A percentile compares a stretch with the other conserved stretches of the same genome.
Conservation (phyloP, 2,888 invertebrate genomes). For the Diarsia rubi region DNA sequence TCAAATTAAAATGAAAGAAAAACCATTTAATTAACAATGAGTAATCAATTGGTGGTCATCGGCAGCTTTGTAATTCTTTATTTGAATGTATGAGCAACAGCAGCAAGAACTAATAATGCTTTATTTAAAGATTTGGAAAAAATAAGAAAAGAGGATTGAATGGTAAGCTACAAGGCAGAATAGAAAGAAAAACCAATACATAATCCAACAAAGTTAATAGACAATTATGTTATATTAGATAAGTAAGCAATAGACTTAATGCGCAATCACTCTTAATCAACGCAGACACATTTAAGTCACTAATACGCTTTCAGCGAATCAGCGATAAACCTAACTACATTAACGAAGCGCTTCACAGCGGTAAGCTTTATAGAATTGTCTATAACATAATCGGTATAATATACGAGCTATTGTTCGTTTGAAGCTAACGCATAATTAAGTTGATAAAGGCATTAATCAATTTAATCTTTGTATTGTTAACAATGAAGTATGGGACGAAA, state of each 20-base stretch:
- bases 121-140: neutral
- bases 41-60: conserved; percentile 39
- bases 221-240: too few species aligned
- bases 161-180: too few species aligned
- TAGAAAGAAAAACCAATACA: too few species aligned
- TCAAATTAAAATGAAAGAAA: conserved; percentile 30
- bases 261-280: conserved; percentile 14
- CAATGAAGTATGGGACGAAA: conserved; percentile 14
- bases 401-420: conserved; percentile 53
- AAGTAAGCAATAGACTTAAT: neutral
- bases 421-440: conserved; percentile 30
- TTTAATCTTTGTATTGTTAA: conserved; percentile 45
- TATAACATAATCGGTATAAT: conserved; percentile 34
- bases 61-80: conserved; percentile 10
- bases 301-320: conserved; percentile 22
- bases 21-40: conserved; percentile 26
- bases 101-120: neutral
- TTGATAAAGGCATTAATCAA: conserved; percentile 45
- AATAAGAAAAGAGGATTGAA: too few species aligned
- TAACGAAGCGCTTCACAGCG: conserved; percentile 37
- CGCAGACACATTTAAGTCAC: neutral
- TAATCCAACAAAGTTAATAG: too few species aligned
- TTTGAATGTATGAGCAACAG: neutral
- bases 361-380: conserved; percentile 33
- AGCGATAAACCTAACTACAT: conserved; percentile 14